Base-by-base conservation (phyloP, 2,888 invertebrate species). In the Cacoxenus indagator region DNA sequence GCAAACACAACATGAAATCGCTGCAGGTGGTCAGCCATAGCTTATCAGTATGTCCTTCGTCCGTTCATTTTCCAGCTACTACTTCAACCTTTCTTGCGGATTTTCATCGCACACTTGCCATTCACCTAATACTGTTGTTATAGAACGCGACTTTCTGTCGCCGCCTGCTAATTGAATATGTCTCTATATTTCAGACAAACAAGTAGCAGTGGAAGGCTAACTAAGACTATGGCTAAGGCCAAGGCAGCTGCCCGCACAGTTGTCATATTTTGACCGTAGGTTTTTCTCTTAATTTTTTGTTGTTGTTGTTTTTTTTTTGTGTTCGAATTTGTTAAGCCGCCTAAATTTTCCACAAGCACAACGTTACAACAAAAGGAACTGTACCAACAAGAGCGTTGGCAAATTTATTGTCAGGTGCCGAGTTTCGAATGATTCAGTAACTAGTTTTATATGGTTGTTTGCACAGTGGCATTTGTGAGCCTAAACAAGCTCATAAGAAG, bases 1-100 rank as follows among this genome's bases (percentile, higher is more conserved):
- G 83, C 80, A 82, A 77, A n/a, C n/a, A n/a, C n/a, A n/a, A n/a
- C n/a, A n/a, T n/a, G 78, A 81, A 77, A 70, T 73, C 77, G 55
- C 79, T 26, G 80, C 80, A 83, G 83, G 80, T 83, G 80, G 79
- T 70, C n/a, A 48, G 29, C n/a, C 46, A 22, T 43, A 14, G 45
- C 31, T 46, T 64, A 31, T 46, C 14, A 22, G 19, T 46, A 45
- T 9, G 59, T 54, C 70, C 24, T 31, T 17, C 11, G 26, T 59
- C 14, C 54, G 27, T 26, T 62, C 66, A 59, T 68, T 65, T 68
- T 61, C 48, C 64, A 68, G 54, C 62, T 48, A 59, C 67, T 72
- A 69, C 78, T 76, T 70, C 81, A 77, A 81, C 14, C 17, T 59
- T 59, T 62, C 61, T 29, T 62, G 17, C 45, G 55, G 37, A 37